These are phyloP conservation scores for Drosophila mercatorum DNA, from an alignment of 2,888 invertebrate genomes.

Conservation along the genomic window DNA sequence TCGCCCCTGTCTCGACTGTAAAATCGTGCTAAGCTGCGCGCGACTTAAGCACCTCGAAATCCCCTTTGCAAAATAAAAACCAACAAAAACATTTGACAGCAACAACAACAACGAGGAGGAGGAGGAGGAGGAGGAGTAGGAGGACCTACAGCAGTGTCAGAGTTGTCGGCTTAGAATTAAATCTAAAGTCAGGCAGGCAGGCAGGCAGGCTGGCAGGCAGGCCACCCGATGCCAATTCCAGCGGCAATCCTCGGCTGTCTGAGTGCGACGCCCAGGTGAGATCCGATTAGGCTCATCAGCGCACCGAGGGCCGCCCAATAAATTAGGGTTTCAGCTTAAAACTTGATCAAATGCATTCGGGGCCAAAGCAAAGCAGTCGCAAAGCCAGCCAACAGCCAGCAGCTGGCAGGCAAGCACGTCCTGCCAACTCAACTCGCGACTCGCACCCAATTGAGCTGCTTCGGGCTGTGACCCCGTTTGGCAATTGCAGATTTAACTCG, in stretches of 20 bases:
- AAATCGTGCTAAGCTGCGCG: slow-evolving; percentile 59
- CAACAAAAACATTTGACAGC: slow-evolving; percentile 50
- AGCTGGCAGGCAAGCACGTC: slow-evolving; percentile 7
- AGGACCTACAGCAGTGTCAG: slow-evolving; percentile 28
- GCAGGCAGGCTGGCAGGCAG: slow-evolving; percentile 32
- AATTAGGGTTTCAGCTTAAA: slow-evolving; percentile 46
- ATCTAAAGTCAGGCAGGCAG: slow-evolving; percentile 51
- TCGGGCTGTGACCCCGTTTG: slow-evolving; percentile 2
- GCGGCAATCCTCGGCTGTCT: slow-evolving; percentile 55
- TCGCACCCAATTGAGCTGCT: background rate
- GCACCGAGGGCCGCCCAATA: slow-evolving; percentile 38
- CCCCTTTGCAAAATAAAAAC: slow-evolving; percentile 18
- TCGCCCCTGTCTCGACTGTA: slow-evolving; percentile 14
- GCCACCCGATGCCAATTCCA: slow-evolving; percentile 13
- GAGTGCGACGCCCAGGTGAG: slow-evolving; percentile 40
- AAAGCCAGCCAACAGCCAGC: slow-evolving; percentile 7
- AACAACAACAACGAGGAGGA: slow-evolving; percentile 15
- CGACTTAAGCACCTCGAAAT: slow-evolving; percentile 64
- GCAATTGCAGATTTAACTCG: slow-evolving; percentile 44
- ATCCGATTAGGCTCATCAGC: slow-evolving; percentile 77
- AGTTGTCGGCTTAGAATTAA: slow-evolving; percentile 72
- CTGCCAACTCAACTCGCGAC: background rate
- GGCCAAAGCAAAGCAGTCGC: slow-evolving; percentile 14
- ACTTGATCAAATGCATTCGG: slow-evolving; percentile 17
- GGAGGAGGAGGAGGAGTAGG: background rate